Percentiles rank a stretch among this genome's conserved stretches.
Evolutionary conservation across 1,140 invertebrate species (phyloP).

Genomic region (Chironomus tepperi): DNA sequence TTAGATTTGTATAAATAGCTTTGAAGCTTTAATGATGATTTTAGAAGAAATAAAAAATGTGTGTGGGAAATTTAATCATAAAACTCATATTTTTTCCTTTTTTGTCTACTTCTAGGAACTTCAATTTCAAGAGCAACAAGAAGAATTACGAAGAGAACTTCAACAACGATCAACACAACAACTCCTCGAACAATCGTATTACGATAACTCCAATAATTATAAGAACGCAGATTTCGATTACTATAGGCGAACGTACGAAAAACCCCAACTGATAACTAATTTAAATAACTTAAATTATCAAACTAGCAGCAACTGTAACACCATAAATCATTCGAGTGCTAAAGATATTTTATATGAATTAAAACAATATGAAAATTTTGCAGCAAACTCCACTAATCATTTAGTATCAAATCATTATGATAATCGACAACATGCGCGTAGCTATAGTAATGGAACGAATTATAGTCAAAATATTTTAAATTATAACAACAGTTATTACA

Average conservation of each 20-base stretch:
- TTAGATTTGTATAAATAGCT: too few species aligned
- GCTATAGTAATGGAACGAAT: slow-evolving; percentile 17
- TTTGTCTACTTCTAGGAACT: neutral
- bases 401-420: neutral
- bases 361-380: slow-evolving; percentile 9
- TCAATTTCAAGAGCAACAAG: slow-evolving; percentile 18
- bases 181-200: slow-evolving; percentile 22
- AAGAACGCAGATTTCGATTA: neutral
- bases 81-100: neutral
- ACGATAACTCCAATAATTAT: slow-evolving; percentile 17
- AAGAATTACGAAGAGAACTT: slow-evolving; percentile 4
- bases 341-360: slow-evolving; percentile 16
- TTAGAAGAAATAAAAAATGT: neutral
- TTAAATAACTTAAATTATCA: neutral
- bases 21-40: too few species aligned
- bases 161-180: slow-evolving; percentile 20
- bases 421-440: neutral
- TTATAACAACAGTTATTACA: slow-evolving; percentile 20
- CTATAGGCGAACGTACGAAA: neutral
- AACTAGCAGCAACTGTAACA: neutral
- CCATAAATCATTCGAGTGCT: neutral
- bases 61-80: too few species aligned
- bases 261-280: slow-evolving; percentile 14
- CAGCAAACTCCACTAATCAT: neutral
- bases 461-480: slow-evolving; percentile 20